phyloP scores from a whole-genome alignment of 2,797 vertebrate genomes.

The Nyctalus aviator region DNA sequence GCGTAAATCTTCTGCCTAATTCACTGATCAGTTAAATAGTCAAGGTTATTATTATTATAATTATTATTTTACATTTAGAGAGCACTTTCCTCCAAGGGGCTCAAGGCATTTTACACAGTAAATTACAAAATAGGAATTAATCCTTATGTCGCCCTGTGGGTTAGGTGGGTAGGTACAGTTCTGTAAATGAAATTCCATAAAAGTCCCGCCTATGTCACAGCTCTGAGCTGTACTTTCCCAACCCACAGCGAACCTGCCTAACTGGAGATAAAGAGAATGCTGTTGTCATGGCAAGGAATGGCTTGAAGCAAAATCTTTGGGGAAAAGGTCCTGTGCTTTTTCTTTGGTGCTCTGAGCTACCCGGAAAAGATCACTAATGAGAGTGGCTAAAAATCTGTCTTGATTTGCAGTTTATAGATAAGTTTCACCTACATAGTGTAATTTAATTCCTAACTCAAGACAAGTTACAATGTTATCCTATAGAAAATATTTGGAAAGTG shows the following conservation, averaged over 20 bases:
- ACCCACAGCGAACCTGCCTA: neutral
- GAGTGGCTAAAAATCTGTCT: neutral
- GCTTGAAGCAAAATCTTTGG: neutral
- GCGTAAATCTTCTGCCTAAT: conserved; percentile 87
- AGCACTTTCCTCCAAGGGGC: conserved; percentile 80
- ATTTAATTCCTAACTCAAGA: conserved; percentile 47
- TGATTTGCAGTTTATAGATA: conserved; percentile 17
- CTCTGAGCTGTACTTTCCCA: neutral
- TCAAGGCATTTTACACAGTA: conserved; percentile 77
- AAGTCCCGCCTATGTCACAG: conserved; percentile 29
- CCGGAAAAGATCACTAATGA: conserved; percentile 24
- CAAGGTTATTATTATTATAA: conserved; percentile 83
- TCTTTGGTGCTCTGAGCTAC: conserved; percentile 18
- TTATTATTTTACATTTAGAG: conserved; percentile 85
- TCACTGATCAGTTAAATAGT: conserved; percentile 86
- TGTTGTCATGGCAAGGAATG: neutral
- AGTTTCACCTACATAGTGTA: neutral
- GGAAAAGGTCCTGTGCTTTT: neutral
- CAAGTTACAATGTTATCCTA: neutral
- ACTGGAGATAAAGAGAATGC: conserved; percentile 21
- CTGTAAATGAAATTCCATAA: conserved; percentile 69
- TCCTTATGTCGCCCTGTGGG: conserved; percentile 76
- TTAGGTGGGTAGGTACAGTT: conserved; percentile 66
- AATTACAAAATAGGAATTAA: conserved; percentile 83
- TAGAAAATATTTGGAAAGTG: neutral